Conservation (phyloP, 2,113 vertebrate genomes). For the Pollimyrus isidori region DNA sequence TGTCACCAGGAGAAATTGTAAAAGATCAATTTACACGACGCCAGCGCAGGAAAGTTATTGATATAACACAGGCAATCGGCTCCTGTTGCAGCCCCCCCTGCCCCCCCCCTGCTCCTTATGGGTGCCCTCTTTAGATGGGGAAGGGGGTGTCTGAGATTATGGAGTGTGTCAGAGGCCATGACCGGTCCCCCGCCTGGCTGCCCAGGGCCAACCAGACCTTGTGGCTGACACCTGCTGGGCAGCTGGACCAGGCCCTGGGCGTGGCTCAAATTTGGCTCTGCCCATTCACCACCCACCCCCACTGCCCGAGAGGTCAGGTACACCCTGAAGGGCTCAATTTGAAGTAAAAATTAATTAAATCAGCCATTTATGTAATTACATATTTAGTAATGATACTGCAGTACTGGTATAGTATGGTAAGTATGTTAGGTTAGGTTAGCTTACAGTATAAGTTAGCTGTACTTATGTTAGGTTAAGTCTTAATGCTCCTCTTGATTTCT, state of each 20-base stretch:
- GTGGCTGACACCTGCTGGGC: neutral
- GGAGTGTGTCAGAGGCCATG: neutral
- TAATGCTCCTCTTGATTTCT: neutral
- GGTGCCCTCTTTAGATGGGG: neutral
- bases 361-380: neutral
- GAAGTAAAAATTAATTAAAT: neutral
- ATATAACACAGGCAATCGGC: conserved; percentile 73
- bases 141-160: neutral
- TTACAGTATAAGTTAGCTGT: neutral
- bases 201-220: neutral
- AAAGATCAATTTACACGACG: conserved; percentile 91
- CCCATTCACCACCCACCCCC: neutral
- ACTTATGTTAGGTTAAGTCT: neutral
- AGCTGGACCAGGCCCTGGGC: neutral
- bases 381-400: neutral
- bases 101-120: conserved; percentile 20
- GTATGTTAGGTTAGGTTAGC: neutral
- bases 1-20: conserved; percentile 87
- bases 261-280: neutral
- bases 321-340: neutral
- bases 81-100: conserved; percentile 50
- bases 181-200: neutral
- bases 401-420: neutral
- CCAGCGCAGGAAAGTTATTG: conserved; percentile 78
- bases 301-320: neutral